Evolutionary conservation across 2,113 vertebrate genomes (phyloP), one percentile per base, ranked within the genome.

Genomic region (Oncorhynchus gorbuscha): DNA sequence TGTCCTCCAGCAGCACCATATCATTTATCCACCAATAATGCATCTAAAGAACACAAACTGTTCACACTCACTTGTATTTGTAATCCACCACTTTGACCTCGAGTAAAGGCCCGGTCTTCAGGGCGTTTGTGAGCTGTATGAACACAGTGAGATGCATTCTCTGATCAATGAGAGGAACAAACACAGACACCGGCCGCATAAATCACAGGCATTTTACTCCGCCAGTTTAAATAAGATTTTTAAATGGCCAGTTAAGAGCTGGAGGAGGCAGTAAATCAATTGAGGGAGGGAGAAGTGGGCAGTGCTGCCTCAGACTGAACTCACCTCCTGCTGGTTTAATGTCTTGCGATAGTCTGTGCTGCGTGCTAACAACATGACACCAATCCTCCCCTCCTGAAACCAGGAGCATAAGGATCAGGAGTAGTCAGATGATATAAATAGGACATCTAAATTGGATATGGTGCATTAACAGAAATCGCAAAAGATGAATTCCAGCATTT

Each of bases 261-360:
- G 72, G 45, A 61, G 79, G 76, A 76, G 62, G 14, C 73, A 75
- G 39, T 79, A 62, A 49, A 73, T 6, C 35, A 70, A 30, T 20
- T n/a, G n/a, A 20, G 45, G n/a, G 4, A 49, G 69, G 39, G 22
- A 70, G 69, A 22, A 14, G 12, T 22, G 26, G 8, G 26, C 4
- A 26, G 69, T 22, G 69, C 45, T n/a, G 51, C 51, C 12, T 55
- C 51, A 18, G 16, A 14, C 16, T 75, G 45, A 62, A 77, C 93
- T 89, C 84, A 98, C 98, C 96, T 99, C 95, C 35, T 95, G 90
- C 90, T 98, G 96, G 88, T 99, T 99, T 85, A 97, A 88, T 91
- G 98, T 97, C 90, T 94, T 94, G 85, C 97, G 91, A 88, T 97
- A 99, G 85, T 96, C 95, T 12, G 98, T 99, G 88, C 97, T 99